Conservation (phyloP, 1,140 invertebrate genomes). For the Ladona fulva region DNA sequence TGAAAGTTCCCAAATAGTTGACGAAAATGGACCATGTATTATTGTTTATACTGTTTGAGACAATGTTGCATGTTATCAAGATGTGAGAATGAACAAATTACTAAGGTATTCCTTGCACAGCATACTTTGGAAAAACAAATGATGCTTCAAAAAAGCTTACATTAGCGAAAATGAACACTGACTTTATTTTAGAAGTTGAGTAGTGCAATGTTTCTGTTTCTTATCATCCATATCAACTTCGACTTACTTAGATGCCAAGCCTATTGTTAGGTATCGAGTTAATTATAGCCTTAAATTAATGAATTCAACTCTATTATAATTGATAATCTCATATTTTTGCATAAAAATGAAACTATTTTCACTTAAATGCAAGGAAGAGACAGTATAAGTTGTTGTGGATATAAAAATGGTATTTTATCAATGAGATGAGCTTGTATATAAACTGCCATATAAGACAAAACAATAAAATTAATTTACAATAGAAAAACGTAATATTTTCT, state of each 20-base stretch:
- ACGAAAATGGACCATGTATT: not conserved
- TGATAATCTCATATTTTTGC: constrained; percentile 4
- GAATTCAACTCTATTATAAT: not conserved
- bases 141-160: not conserved
- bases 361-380: not conserved
- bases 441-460: not conserved
- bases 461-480: too few relatives aligned
- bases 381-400: not conserved
- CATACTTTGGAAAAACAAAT: not conserved
- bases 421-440: not conserved
- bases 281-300: not conserved
- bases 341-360: not conserved
- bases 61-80: not conserved
- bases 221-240: not conserved
- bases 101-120: not conserved
- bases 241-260: not conserved
- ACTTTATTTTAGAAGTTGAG: not conserved
- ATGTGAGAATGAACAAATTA: not conserved
- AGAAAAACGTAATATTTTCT: too few relatives aligned
- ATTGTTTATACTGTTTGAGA: not conserved
- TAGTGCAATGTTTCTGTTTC: not conserved
- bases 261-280: not conserved
- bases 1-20: not conserved
- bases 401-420: constrained; percentile 3
- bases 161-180: not conserved